phyloP scores from a whole-genome alignment of 2,888 invertebrate genomes.

The Formica aserva region DNA sequence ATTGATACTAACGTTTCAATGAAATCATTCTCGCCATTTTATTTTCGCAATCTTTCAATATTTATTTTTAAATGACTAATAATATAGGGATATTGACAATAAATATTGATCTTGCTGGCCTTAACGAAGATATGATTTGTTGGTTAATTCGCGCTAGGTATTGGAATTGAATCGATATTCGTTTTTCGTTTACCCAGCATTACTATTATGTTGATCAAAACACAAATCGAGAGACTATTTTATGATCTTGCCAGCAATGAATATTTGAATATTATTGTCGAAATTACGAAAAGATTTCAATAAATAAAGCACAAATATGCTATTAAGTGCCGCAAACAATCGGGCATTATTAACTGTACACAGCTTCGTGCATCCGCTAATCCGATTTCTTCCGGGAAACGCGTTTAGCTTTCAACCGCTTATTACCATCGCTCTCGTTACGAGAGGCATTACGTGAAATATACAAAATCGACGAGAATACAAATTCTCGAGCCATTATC shows the following conservation, averaged over 20 bases:
- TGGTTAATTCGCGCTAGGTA: constrained; percentile 28
- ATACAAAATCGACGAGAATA: constrained; percentile 35
- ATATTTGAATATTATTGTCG: constrained; percentile 40
- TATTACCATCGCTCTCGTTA: constrained; percentile 21
- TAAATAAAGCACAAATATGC: constrained; percentile 47
- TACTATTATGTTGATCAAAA: constrained; percentile 43
- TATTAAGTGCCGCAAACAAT: constrained; percentile 52
- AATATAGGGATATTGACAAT: constrained; percentile 50
- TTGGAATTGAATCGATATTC: constrained; percentile 54
- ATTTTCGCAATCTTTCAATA: constrained; percentile 27
- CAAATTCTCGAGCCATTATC: constrained; percentile 42
- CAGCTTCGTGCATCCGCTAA: constrained; percentile 46
- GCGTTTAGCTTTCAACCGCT: constrained; percentile 44
- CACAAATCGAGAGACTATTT: constrained; percentile 41
- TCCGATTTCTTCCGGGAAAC: constrained; percentile 51
- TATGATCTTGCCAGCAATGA: constrained; percentile 40
- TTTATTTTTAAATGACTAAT: constrained; percentile 30
- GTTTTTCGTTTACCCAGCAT: constrained; percentile 39
- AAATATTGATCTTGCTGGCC: constrained; percentile 40
- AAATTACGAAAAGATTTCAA: constrained; percentile 51
- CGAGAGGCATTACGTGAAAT: constrained; percentile 9
- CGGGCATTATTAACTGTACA: constrained; percentile 42
- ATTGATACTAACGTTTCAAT: not conserved
- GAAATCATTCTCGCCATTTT: constrained; percentile 6
- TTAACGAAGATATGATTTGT: constrained; percentile 52